Evolutionary conservation across 2,888 invertebrate genomes (phyloP).

Genomic region (Drosophila percnosoma): DNA sequence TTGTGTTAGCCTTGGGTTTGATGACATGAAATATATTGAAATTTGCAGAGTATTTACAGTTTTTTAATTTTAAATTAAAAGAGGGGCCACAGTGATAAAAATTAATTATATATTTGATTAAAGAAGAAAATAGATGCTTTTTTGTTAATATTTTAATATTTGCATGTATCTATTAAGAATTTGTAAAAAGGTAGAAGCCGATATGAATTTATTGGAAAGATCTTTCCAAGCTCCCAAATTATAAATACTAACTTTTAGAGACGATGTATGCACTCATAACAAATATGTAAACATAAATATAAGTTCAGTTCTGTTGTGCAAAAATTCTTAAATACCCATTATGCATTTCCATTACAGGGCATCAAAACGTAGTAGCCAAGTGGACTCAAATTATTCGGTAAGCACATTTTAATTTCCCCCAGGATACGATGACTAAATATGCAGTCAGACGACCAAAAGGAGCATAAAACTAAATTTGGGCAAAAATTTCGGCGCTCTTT

Average conservation of each 20-base stretch:
- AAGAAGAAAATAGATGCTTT: not conserved
- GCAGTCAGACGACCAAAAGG: conserved; percentile 42
- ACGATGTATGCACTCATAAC: not conserved
- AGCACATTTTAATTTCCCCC: conserved; percentile 74
- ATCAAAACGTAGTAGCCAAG: conserved; percentile 34
- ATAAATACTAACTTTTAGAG: not conserved
- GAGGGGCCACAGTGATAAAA: not conserved
- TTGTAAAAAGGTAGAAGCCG: too few relatives aligned
- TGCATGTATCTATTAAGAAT: too few relatives aligned
- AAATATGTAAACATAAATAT: not conserved
- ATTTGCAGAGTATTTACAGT: not conserved
- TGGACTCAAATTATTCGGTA: conserved; percentile 51
- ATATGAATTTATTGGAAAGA: not conserved
- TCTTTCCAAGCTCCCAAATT: not conserved
- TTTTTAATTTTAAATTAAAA: not conserved
- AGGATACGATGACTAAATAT: conserved; percentile 62
- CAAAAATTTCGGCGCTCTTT: conserved; percentile 38
- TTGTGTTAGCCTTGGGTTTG: not conserved
- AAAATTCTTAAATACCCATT: not conserved
- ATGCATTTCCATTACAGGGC: not conserved
- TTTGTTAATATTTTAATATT: too few relatives aligned
- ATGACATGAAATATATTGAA: not conserved
- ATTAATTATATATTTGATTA: not conserved
- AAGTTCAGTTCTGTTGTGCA: not conserved
- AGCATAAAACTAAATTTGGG: conserved; percentile 56